Base-by-base conservation (phyloP, 2,888 invertebrate species). In the Pimpla rufipes region DNA sequence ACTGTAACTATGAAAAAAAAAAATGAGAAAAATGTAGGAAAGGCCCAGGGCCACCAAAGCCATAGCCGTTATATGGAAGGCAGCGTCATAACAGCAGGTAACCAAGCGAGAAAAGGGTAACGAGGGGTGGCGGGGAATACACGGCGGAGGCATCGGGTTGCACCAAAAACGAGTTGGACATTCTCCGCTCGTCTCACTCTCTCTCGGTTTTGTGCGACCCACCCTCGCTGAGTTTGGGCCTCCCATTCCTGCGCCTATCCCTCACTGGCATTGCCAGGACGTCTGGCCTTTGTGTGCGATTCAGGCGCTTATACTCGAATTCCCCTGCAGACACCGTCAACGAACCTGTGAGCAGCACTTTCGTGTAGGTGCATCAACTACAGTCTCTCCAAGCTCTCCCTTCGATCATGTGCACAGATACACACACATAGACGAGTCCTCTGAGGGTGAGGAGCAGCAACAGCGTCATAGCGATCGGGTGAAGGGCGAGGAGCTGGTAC, bases 1-100 rank as follows among this genome's bases (percentile, higher is more conserved):
- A 71, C 55, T 37, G 79, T 79, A 64, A 64, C 66, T 79, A 79
- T 55, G 45, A 42, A 78, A 78, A 70, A 78, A 37, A 42, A 78
- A 78, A 70, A 78, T 47, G 55, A 35, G 23, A 70, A 67, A 68
- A 73, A 55, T 64, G 16, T 11, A 10, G 45, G 23, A 47, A 79
- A 67, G 45, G 55, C 55, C 62, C 37, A 40, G 62, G 62, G 70
- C 62, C 40, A 18, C 18, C n/a, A 13, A 45, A 37, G 62, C 35
- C 18, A 66, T 18, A 45, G 59, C 13, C 74, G 21, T 35, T 62
- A 18, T 37, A 47, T 16, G 7, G 29, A 13, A 21, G 18, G n/a
- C 47, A 21, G 18, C 23, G 2, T 18, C 29, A 74, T 47, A 59
- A 42, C 16, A n/a, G 23, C 66, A 21, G 21, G 62, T 62, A 74